Conservation (phyloP, 2,797 vertebrate genomes). For the Pterois miles region DNA sequence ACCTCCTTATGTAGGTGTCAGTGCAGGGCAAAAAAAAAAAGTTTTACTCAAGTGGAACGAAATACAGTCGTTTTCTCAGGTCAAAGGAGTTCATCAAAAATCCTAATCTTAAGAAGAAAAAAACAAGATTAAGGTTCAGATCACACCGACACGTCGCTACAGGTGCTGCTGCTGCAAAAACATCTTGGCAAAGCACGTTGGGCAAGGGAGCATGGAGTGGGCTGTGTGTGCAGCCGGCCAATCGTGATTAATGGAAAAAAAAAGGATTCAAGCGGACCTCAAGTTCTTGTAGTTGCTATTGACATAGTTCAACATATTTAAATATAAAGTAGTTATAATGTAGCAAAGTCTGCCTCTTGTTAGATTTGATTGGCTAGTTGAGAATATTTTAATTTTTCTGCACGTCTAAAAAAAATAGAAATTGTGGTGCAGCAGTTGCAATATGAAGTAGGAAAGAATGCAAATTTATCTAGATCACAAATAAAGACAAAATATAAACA, state of each 20-base stretch:
- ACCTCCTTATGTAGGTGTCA: conserved; percentile 4
- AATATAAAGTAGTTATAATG: too few relatives aligned
- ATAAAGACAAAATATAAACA: not conserved
- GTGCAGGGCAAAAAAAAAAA: conserved; percentile 6
- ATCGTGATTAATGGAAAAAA: not conserved
- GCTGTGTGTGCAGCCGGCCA: rapidly evolving
- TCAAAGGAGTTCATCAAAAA: conserved; percentile 36
- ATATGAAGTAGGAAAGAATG: not conserved
- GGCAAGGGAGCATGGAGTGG: not conserved
- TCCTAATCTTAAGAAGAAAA: not conserved
- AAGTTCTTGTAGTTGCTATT: not conserved
- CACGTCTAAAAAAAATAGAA: not conserved
- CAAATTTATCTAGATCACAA: not conserved
- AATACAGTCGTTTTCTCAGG: not conserved
- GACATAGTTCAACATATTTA: not conserved
- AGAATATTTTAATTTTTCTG: not conserved
- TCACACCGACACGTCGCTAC: not conserved
- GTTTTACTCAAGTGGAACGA: conserved; percentile 19
- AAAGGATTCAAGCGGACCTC: not conserved
- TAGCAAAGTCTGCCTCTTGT: not conserved
- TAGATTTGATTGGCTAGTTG: not conserved
- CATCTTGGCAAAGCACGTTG: not conserved
- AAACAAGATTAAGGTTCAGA: not conserved
- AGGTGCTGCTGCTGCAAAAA: not conserved
- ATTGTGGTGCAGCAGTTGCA: not conserved